Conservation (phyloP, 2,113 vertebrate genomes). For the Psittacula cyanocephala region DNA sequence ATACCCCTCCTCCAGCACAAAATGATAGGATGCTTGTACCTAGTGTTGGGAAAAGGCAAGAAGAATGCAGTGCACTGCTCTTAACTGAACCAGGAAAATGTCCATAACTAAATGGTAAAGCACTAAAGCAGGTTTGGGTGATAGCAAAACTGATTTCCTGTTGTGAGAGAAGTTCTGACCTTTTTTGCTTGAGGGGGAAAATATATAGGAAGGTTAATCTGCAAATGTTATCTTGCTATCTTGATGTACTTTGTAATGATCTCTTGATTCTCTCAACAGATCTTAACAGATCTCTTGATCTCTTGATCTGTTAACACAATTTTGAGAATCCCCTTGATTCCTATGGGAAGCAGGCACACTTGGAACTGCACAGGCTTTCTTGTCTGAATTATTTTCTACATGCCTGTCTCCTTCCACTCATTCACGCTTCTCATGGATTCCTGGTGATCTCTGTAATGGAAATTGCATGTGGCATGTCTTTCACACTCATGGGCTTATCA, state of each 20-base stretch:
- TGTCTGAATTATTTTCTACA: neutral
- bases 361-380: neutral
- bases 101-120: neutral
- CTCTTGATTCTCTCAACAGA: no score
- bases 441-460: constrained; percentile 19
- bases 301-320: neutral
- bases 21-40: neutral
- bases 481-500: constrained; percentile 62
- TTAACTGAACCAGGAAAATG: neutral
- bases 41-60: neutral
- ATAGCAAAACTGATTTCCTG: neutral
- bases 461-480: constrained; percentile 52
- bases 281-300: neutral
- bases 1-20: neutral
- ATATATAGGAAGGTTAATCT: neutral
- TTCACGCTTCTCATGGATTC: neutral
- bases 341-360: neutral
- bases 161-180: neutral
- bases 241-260: neutral
- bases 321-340: neutral
- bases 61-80: neutral
- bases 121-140: neutral
- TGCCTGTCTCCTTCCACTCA: neutral
- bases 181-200: neutral
- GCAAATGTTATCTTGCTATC: neutral